Base-by-base conservation (phyloP, 2,888 invertebrate genomes). In the Euphydryas editha region DNA sequence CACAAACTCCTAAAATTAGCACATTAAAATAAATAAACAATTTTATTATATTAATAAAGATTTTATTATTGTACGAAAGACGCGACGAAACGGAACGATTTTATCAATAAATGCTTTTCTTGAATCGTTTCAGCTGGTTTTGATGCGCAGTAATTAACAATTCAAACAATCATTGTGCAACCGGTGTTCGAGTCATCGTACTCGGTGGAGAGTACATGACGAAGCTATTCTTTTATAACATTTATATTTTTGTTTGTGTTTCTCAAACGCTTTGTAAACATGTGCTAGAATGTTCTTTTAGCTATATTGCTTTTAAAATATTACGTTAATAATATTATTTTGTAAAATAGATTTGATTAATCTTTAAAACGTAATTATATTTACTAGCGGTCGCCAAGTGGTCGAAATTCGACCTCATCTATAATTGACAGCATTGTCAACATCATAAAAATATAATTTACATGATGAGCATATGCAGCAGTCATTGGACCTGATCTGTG, bases 81-180 rank as follows among this genome's bases (percentile, higher is more conserved):
- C n/a, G 54, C 10, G 11, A 51, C 13, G 30, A 17, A n/a, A 36
- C 17, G 20, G 6, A 18, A 54, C 36, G n/a, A 8, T 47, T 46
- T 30, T 18, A 51, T 39, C 24, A 51, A 44, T 36, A 17, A 30
- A 24, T 15, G 21, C 13, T 15, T 30, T 60, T 37, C 21, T 37
- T 39, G 20, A 17, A 42, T 21, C 20, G 10, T 15, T 54, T 44
- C 51, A 15, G 24, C 18, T 54, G 39, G 51, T 66, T 57, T 58
- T 54, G 62, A 62, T 62, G 59, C 51, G 59, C 63, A 63, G 51
- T 72, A 77, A 77, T 78, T 77, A 76, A 74, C 70, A 72, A 70
- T 72, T 73, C 70, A 73, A 72, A 73, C 62, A 65, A 51, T 64
- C 47, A 68, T 77, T 75, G 72, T 72, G 75, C 75, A 76, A 77